Evolutionary conservation across 23 tunicate species (phyloP), one percentile per base, ranked within the genome.

Genomic region (Styela clava): DNA sequence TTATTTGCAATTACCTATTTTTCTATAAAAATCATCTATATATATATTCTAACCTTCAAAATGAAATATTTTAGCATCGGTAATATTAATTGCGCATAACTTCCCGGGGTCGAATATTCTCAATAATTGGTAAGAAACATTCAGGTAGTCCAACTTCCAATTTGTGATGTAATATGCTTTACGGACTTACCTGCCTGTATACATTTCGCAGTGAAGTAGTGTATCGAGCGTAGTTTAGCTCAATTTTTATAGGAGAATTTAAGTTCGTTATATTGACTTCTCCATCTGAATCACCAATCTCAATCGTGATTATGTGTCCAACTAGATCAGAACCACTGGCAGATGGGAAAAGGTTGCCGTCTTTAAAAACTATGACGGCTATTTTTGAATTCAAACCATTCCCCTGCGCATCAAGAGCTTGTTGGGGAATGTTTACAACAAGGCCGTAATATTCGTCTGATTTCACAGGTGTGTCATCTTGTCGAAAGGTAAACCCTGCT

Each of bases 141-240:
- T n/a, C n/a, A n/a, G n/a, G n/a, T n/a, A n/a, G n/a, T n/a, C n/a
- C n/a, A n/a, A n/a, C n/a, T n/a, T n/a, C n/a, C n/a, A n/a, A n/a
- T n/a, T n/a, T n/a, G n/a, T n/a, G n/a, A n/a, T n/a, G n/a, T n/a
- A n/a, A n/a, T n/a, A n/a, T n/a, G n/a, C n/a, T n/a, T n/a, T n/a
- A n/a, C n/a, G n/a, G 44, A 26, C 64, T 44, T 36, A 76, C 81
- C 64, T 76, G 81, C n/a, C 44, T 36, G 0, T 44, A 76, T 52
- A 23, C 62, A 24, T 44, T 9, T 44, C 81, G 35, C 44, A 18
- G 65, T 35, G 81, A 25, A 7, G 35, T 51, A 12, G 65, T 24
- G 44, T 35, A 76, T 33, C 1, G n/a, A 0, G 21, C 12, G 18
- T 33, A 26, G 30, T 76, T 29, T 12, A 52, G 5, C 21, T 23